phyloP scores from a whole-genome alignment of 2,113 vertebrate genomes.

The Cygnus buccinator region DNA sequence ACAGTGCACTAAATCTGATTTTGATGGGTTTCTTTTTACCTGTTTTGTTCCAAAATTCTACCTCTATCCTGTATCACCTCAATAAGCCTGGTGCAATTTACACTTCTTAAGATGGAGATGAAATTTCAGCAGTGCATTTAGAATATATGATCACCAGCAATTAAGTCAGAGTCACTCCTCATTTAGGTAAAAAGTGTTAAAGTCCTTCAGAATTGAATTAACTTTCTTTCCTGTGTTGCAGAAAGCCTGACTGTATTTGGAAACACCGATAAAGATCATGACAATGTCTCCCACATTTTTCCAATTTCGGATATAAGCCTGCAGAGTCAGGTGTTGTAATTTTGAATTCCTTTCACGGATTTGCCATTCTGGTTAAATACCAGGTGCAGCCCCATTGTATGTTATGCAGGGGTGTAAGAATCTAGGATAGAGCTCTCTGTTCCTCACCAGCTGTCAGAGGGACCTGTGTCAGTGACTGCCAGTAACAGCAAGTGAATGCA shows the following conservation, averaged over 20 bases:
- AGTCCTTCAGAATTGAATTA: background rate
- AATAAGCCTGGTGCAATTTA: background rate
- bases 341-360: background rate
- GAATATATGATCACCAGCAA: background rate
- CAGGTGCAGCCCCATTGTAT: background rate
- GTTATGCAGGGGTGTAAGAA: background rate
- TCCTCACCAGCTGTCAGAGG: background rate
- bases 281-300: background rate
- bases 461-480: background rate
- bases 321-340: background rate
- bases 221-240: background rate
- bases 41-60: background rate
- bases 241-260: background rate
- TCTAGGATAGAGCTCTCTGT: background rate
- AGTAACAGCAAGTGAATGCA: background rate
- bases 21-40: background rate
- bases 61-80: background rate
- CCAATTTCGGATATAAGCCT: background rate
- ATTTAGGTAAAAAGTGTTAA: background rate
- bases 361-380: background rate
- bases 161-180: background rate
- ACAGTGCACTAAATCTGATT: slow-evolving; percentile 15
- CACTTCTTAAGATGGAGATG: background rate
- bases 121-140: slow-evolving; percentile 10
- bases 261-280: background rate